phyloP scores from a whole-genome alignment of 2,888 invertebrate species.

The Chloroclysta siterata region DNA sequence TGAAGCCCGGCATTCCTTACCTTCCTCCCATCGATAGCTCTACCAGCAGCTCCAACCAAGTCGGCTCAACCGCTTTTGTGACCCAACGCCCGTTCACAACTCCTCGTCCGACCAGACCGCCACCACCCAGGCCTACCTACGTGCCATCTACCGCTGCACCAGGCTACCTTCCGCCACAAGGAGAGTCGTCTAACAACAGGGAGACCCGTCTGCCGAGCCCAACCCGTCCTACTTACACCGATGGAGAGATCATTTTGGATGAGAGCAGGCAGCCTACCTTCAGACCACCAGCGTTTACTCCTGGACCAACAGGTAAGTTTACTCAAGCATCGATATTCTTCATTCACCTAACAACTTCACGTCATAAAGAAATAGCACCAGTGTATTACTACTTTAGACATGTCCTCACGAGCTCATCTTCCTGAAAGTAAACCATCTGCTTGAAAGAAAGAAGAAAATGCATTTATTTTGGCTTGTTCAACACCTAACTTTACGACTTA shows the following conservation, averaged over 20 bases:
- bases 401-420: too few species aligned
- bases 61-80: conserved; percentile 58
- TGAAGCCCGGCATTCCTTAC: conserved; percentile 80
- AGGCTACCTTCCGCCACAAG: conserved; percentile 73
- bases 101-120: conserved; percentile 52
- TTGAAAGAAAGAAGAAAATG: too few species aligned
- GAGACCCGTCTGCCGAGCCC: conserved; percentile 64
- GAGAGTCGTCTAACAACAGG: conserved; percentile 62
- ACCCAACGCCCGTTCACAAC: conserved; percentile 57
- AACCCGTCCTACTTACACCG: conserved; percentile 63
- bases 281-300: conserved; percentile 39
- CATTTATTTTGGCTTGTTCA: too few species aligned
- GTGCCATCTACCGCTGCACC: conserved; percentile 69
- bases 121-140: conserved; percentile 37
- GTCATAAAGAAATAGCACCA: too few species aligned
- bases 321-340: not conserved
- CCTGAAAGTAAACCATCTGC: too few species aligned
- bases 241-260: conserved; percentile 65
- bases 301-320: conserved; percentile 55
- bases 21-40: conserved; percentile 70
- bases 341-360: too few species aligned
- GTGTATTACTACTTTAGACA: too few species aligned
- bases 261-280: conserved; percentile 47
- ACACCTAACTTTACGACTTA: too few species aligned
- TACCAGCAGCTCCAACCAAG: conserved; percentile 60